These are phyloP conservation scores for Toxotes jaculatrix DNA, from an alignment of 2,113 vertebrate genomes.

Conservation along the genomic window DNA sequence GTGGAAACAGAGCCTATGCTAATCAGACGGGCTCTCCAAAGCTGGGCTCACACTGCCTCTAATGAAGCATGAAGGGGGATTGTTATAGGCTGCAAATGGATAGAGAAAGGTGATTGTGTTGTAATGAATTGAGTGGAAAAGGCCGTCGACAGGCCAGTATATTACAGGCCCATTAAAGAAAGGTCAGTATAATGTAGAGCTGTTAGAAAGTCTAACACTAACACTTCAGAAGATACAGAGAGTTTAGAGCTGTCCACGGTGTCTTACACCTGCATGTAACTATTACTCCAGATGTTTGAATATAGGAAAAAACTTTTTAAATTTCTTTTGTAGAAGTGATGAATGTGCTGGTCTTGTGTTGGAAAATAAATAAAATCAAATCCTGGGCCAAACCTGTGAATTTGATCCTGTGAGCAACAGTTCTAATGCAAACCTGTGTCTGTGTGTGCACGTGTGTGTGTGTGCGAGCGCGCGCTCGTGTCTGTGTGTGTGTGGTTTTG, in stretches of 20 bases:
- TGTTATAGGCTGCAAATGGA: conserved; percentile 86
- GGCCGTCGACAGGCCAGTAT: conserved; percentile 93
- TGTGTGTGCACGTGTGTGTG: conserved; percentile 48
- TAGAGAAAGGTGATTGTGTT: conserved; percentile 92
- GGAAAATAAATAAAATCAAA: neutral
- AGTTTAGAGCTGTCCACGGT: neutral
- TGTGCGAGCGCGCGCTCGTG: conserved; percentile 23
- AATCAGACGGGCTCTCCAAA: conserved; percentile 89
- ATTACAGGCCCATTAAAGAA: conserved; percentile 86
- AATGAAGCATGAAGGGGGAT: conserved; percentile 98
- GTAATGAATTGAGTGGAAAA: conserved; percentile 99
- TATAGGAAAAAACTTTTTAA: neutral
- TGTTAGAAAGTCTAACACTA: conserved; percentile 29
- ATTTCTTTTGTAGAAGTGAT: too few species aligned
- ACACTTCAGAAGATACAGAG: conserved; percentile 1
- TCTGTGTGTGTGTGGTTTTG: conserved; percentile 81
- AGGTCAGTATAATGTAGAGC: conserved; percentile 85
- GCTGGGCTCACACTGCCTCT: conserved; percentile 78
- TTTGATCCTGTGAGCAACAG: neutral
- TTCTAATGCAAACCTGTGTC: neutral
- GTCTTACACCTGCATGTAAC: neutral
- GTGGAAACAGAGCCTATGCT: conserved; percentile 83
- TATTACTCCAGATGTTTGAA: neutral
- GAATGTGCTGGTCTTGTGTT: neutral
- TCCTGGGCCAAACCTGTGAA: neutral